Evolutionary conservation across 2,888 invertebrate genomes (phyloP).

Genomic region (Calameuta filiformis): DNA sequence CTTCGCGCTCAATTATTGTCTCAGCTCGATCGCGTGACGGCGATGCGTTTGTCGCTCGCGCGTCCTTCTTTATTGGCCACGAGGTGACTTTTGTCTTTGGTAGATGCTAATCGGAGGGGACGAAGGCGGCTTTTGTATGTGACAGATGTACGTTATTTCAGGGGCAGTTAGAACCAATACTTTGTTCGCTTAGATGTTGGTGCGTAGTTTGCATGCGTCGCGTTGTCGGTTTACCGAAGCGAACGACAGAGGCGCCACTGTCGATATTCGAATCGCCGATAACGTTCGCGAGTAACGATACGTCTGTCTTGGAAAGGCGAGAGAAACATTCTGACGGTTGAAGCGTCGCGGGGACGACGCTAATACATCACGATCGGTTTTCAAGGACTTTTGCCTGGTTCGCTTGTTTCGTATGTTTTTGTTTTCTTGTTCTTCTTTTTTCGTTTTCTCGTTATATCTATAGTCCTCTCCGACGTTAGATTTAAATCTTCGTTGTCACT

Average conservation of each 20-base stretch:
- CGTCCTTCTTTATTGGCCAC: not conserved
- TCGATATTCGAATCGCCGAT: not conserved
- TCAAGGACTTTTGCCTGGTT: not conserved
- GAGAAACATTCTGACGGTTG: not conserved
- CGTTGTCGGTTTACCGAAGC: not conserved
- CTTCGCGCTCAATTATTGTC: not conserved
- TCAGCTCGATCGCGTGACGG: not conserved
- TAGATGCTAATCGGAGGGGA: not conserved
- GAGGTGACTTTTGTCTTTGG: not conserved
- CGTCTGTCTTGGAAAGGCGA: not conserved
- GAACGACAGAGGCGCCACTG: not conserved
- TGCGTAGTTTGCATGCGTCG: not conserved
- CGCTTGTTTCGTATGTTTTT: not conserved
- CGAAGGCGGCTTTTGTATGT: not conserved
- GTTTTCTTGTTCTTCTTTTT: not conserved
- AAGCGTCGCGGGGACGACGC: not conserved
- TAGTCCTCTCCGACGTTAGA: not conserved
- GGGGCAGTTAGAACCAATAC: not conserved
- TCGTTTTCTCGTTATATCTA: not conserved
- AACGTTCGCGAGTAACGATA: too few relatives aligned
- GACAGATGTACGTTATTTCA: not conserved
- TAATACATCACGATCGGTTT: not conserved
- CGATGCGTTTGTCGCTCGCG: not conserved
- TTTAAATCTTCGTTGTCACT: not conserved
- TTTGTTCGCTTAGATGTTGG: not conserved